Evolutionary conservation across 1,140 invertebrate genomes (phyloP).

Genomic region (Temnothorax longispinosus): DNA sequence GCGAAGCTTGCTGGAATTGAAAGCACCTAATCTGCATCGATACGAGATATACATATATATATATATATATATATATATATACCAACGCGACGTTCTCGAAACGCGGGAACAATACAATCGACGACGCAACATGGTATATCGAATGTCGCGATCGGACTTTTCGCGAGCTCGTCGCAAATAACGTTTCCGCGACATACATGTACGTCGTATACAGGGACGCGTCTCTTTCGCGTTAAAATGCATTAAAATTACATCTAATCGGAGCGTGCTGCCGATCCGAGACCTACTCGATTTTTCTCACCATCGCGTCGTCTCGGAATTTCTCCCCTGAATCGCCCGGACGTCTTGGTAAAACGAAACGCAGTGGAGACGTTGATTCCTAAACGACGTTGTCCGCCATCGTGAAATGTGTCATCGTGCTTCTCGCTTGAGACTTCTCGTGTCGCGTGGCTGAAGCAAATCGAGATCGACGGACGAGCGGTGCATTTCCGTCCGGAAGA

Average conservation of each 20-base stretch:
- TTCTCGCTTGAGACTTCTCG: not conserved
- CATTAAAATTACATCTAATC: constrained; percentile 12
- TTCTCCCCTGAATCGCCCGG: constrained; percentile 8
- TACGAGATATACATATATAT: not conserved
- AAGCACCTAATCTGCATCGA: constrained; percentile 46
- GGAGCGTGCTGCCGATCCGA: constrained; percentile 4
- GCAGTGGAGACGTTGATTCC: not conserved
- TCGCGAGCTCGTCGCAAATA: not conserved
- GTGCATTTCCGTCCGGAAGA: constrained; percentile 44
- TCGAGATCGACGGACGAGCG: constrained; percentile 50
- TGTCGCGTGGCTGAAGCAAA: constrained; percentile 27
- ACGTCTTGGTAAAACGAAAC: not conserved
- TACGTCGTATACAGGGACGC: not conserved
- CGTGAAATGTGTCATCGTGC: not conserved
- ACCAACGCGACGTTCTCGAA: constrained; percentile 15
- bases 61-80: not conserved
- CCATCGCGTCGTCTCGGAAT: constrained; percentile 21
- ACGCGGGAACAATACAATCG: constrained; percentile 33
- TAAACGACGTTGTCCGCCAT: not conserved
- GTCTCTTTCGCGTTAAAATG: not conserved
- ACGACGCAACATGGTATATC: not conserved
- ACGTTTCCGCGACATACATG: not conserved
- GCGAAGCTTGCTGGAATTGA: constrained; percentile 22
- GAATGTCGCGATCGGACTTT: constrained; percentile 1
- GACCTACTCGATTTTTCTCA: constrained; percentile 19